Conservation (phyloP, 2,113 vertebrate species). For the Prietella phreatophila region DNA sequence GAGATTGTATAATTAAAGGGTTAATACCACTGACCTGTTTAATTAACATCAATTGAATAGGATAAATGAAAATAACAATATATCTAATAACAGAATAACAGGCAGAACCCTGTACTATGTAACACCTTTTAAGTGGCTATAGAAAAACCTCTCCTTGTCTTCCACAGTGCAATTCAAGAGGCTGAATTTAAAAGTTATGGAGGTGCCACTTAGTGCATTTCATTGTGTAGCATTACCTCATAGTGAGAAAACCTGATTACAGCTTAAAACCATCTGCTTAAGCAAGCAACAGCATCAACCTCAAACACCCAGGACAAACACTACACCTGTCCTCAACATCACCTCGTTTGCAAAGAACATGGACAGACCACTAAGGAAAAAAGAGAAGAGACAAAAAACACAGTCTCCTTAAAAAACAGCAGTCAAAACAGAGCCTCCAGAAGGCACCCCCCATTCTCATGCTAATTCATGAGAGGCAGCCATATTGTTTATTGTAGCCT, state of each 20-base stretch:
- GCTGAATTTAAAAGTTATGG: slow-evolving; percentile 23
- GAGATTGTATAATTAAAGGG: slow-evolving; percentile 17
- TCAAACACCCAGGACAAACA: slow-evolving; percentile 46
- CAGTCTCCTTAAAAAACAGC: slow-evolving; percentile 59
- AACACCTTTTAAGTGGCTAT: slow-evolving; percentile 8
- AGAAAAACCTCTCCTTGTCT: background rate
- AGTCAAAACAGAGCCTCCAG: slow-evolving; percentile 75
- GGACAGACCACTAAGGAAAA: slow-evolving; percentile 37
- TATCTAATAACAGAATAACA: slow-evolving; percentile 5
- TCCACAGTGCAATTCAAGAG: slow-evolving; percentile 4
- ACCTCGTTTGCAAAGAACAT: slow-evolving; percentile 57
- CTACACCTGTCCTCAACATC: slow-evolving; percentile 55
- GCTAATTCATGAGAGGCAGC: slow-evolving; percentile 73
- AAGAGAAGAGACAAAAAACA: slow-evolving; percentile 38
- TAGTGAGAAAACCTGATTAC: background rate
- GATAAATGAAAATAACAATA: slow-evolving; percentile 9
- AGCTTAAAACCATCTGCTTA: slow-evolving; percentile 22
- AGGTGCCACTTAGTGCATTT: background rate
- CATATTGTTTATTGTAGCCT: slow-evolving; percentile 79
- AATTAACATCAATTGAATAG: background rate
- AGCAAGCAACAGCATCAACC: slow-evolving; percentile 19
- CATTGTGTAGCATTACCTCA: background rate
- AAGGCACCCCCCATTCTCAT: slow-evolving; percentile 73
- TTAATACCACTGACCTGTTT: slow-evolving; percentile 38
- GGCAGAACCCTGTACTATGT: background rate